Evolutionary conservation across 2,113 vertebrate species (phyloP).

Genomic region (Echinops telfairi): DNA sequence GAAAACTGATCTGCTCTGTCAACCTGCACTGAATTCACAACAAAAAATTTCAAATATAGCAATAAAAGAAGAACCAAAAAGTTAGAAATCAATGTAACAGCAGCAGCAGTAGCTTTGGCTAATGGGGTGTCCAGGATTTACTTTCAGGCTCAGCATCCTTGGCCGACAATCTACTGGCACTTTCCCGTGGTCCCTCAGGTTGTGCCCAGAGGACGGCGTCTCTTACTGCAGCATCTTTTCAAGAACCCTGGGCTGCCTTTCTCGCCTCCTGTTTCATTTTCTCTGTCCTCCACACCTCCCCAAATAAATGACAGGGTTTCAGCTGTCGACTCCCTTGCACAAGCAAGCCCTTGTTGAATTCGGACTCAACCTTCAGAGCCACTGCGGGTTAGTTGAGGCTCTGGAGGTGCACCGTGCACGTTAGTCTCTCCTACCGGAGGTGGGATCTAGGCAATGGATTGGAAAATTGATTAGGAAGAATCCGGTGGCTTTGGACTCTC

Average conservation of each 20-base stretch:
- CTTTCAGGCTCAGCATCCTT: not conserved
- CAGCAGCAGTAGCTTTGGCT: not conserved
- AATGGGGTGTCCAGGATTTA: not conserved
- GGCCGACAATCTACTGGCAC: not conserved
- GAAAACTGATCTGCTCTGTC: too few relatives aligned
- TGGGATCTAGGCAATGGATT: not conserved
- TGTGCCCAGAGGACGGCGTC: not conserved
- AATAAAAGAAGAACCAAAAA: too few relatives aligned
- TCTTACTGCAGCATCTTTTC: not conserved
- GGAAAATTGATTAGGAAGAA: not conserved
- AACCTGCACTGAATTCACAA: too few relatives aligned
- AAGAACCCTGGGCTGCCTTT: not conserved
- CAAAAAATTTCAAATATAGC: too few relatives aligned
- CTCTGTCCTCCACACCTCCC: not conserved
- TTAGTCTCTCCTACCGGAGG: not conserved
- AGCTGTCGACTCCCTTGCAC: not conserved
- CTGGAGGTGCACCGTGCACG: not conserved
- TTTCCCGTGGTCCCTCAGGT: not conserved
- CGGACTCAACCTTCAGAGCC: not conserved
- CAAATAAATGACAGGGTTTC: too few relatives aligned
- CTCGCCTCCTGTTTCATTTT: not conserved
- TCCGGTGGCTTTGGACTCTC: not conserved
- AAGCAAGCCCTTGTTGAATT: not conserved
- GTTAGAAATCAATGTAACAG: too few relatives aligned
- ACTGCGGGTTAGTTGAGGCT: too few relatives aligned